Evolutionary conservation across 2,888 invertebrate genomes (phyloP), one percentile per base, ranked within the genome.

Genomic region (Eupithecia pulchellata): DNA sequence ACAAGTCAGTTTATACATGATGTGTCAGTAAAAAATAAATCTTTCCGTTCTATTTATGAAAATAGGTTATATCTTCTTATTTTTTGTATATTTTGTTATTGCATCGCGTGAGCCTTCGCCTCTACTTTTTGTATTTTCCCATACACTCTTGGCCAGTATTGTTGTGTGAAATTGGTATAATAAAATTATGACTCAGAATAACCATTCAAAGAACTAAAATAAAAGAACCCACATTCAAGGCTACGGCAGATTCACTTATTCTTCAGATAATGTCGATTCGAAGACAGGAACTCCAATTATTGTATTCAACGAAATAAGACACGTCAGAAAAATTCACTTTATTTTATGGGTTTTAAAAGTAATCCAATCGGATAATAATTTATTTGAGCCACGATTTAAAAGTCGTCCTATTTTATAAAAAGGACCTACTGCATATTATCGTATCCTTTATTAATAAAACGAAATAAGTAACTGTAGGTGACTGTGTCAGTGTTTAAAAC

Each of bases 81-180:
- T 30, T 6, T 30, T n/a, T n/a, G n/a, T n/a, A n/a, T n/a, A n/a
- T n/a, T n/a, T n/a, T n/a, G n/a, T n/a, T n/a, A n/a, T n/a, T n/a
- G n/a, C n/a, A n/a, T n/a, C n/a, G n/a, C n/a, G n/a, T n/a, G n/a
- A n/a, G n/a, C n/a, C n/a, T n/a, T n/a, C n/a, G n/a, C n/a, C n/a
- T n/a, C n/a, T n/a, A n/a, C n/a, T 47, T 47, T 17, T 47, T 47
- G 47, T 47, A 47, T 47, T 47, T 47, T 47, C 47, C 47, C 47
- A 47, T 42, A 47, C 47, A 47, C 47, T 42, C 11, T 13, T 14
- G 27, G 17, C 29, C n/a, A n/a, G 42, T 9, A 42, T 42, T 29
- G 25, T 14, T 84, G 83, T 86, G 83, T 82, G 82, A 85, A 86
- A 82, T 79, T 72, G 70, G 77, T 75, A 73, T 79, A 80, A n/a